A percentile compares a stretch with the other conserved stretches of the same genome.
phyloP scores from a whole-genome alignment of 1,140 invertebrate genomes.

The Lucilia cuprina region DNA sequence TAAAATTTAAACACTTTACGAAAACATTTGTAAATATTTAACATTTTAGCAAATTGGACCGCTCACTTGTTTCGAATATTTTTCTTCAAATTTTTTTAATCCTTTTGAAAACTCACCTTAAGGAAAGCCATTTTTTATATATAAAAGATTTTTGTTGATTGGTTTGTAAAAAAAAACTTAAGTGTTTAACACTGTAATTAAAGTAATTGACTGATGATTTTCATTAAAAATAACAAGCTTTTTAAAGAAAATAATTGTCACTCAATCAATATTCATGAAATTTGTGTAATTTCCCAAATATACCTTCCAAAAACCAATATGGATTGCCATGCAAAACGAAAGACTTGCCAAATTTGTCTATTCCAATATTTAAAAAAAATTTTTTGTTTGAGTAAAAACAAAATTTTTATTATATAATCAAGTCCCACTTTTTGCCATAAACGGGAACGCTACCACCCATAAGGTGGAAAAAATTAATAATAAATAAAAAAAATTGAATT shows the following conservation, averaged over 20 bases:
- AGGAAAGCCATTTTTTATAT: conserved; percentile 51
- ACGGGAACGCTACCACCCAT: neutral
- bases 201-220: conserved; percentile 27
- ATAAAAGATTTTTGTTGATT: conserved; percentile 31
- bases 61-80: no score
- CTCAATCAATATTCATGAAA: neutral
- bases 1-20: no score
- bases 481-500: neutral
- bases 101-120: conserved; percentile 48
- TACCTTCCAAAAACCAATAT: neutral
- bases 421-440: neutral
- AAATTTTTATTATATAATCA: neutral
- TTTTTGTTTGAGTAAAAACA: neutral
- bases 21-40: no score
- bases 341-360: neutral
- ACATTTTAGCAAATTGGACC: no score
- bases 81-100: neutral
- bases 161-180: conserved; percentile 8
- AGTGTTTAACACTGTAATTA: conserved; percentile 37
- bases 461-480: neutral
- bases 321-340: neutral
- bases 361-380: neutral
- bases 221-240: neutral
- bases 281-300: neutral
- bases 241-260: conserved; percentile 26